A percentile compares a stretch with the other conserved stretches of the same genome.
These are phyloP conservation scores for Actinostola sp. DNA, from an alignment of 92 coral and sea anemone genomes.

Conservation along the genomic window DNA sequence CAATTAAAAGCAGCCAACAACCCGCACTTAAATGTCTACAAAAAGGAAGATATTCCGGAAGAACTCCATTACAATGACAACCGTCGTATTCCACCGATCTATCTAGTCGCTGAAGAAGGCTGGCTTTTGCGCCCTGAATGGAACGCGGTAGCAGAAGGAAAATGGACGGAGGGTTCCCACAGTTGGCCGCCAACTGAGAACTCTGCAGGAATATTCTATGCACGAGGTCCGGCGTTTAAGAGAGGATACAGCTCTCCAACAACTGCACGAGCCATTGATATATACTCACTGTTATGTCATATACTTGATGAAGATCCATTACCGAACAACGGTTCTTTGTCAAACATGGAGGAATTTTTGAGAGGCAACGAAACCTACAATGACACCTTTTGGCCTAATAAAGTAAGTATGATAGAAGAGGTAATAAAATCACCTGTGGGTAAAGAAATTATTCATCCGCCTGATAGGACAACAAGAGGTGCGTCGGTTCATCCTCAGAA, in stretches of 20 bases:
- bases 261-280: constrained; percentile 65
- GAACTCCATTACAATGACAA: constrained; percentile 78
- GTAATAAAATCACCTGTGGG: background rate
- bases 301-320: constrained; percentile 67
- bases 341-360: constrained; percentile 55
- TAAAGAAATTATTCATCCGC: background rate
- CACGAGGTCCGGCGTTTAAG: constrained; percentile 89
- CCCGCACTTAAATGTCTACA: constrained; percentile 74
- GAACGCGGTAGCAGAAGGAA: constrained; percentile 40
- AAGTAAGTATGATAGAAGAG: constrained; percentile 2
- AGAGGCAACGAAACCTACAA: constrained; percentile 7
- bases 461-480: background rate
- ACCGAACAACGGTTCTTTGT: constrained; percentile 80
- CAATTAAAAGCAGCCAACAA: constrained; percentile 59
- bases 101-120: constrained; percentile 66
- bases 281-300: constrained; percentile 87
- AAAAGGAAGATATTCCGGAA: constrained; percentile 81
- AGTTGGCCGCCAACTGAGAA: constrained; percentile 60
- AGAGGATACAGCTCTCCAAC: constrained; percentile 43
- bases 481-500: background rate
- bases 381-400: background rate
- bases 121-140: constrained; percentile 57
- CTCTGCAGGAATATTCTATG: constrained; percentile 77
- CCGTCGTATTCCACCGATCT: constrained; percentile 87
- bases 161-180: constrained; percentile 66